phyloP scores from a whole-genome alignment of 2,113 vertebrate genomes.

The Leuciscus idus region DNA sequence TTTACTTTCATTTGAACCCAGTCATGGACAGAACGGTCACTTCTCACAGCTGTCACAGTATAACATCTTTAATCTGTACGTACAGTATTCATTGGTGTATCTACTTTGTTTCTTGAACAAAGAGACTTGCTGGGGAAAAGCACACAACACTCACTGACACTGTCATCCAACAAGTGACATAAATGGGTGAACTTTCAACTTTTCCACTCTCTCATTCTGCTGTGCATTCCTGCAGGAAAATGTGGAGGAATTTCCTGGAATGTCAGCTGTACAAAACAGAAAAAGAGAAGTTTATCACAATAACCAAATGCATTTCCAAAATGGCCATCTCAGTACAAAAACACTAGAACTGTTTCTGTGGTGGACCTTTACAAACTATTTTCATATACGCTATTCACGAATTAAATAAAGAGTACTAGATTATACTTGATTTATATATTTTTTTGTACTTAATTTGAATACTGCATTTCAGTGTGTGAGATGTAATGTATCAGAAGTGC shows the following conservation, averaged over 20 bases:
- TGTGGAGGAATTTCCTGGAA: neutral
- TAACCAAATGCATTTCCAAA: neutral
- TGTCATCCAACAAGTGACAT: neutral
- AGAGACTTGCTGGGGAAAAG: neutral
- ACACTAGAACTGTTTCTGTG: neutral
- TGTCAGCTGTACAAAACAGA: neutral
- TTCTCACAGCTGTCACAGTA: no score
- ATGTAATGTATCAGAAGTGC: neutral
- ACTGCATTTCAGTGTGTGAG: neutral
- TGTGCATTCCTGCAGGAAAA: neutral
- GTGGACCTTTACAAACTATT: neutral
- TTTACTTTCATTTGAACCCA: neutral
- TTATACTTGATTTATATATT: neutral
- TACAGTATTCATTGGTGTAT: neutral
- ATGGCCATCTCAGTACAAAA: neutral
- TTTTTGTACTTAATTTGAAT: neutral
- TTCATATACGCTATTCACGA: neutral
- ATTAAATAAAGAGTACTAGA: neutral
- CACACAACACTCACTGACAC: neutral
- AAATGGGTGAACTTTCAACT: neutral
- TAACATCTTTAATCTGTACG: neutral
- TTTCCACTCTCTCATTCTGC: neutral
- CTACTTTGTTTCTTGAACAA: neutral
- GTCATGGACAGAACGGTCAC: neutral
- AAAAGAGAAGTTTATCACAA: neutral